Conservation (phyloP, 2,113 vertebrate species). For the Pogonocichla stellata region DNA sequence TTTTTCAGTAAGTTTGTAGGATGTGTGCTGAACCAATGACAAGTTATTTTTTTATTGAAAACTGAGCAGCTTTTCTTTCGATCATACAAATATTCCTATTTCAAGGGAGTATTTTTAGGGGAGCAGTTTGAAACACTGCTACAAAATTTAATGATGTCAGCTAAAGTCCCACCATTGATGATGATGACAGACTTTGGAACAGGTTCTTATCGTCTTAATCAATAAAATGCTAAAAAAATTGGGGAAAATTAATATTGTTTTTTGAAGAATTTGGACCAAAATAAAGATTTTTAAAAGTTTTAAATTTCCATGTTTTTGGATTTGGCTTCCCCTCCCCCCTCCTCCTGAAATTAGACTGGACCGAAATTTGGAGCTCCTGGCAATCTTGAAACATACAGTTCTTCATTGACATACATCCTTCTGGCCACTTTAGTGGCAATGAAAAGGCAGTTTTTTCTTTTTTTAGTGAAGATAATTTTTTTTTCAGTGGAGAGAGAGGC, state of each 20-base stretch:
- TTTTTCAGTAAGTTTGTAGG: background rate
- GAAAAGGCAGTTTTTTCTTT: background rate
- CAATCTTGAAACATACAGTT: background rate
- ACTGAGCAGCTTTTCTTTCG: background rate
- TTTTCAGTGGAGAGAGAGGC: background rate
- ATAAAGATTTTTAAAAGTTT: background rate
- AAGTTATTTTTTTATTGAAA: background rate
- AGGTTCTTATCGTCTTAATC: background rate
- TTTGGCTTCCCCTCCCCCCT: accelerated
- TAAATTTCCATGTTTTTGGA: background rate
- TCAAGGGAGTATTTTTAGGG: background rate
- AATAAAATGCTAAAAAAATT: background rate
- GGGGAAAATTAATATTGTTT: accelerated
- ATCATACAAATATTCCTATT: background rate
- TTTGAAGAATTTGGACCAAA: background rate
- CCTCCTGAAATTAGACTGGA: accelerated
- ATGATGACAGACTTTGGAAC: background rate
- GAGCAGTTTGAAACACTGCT: background rate
- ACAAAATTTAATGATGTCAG: background rate
- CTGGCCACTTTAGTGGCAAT: background rate
- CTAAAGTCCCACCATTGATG: background rate
- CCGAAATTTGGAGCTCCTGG: background rate
- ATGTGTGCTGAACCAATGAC: background rate
- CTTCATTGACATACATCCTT: background rate
- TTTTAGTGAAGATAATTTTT: background rate